Conservation (phyloP, 2,113 vertebrate species). For the Podocnemis expansa region DNA sequence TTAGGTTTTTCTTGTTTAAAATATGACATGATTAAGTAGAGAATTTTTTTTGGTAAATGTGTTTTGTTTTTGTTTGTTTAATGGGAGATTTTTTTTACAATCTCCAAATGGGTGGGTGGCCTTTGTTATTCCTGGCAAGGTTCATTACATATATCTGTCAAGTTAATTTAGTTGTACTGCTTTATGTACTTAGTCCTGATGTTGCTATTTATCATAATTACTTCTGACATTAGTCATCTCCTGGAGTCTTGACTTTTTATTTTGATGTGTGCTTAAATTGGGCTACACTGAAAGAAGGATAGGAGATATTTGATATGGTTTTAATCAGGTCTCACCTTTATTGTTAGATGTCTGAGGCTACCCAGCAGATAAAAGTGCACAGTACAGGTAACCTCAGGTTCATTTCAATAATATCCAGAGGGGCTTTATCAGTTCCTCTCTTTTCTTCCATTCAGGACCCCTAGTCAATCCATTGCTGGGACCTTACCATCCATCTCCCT, state of each 20-base stretch:
- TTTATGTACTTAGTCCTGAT: not conserved
- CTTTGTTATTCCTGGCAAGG: constrained; percentile 15
- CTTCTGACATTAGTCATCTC: constrained; percentile 2
- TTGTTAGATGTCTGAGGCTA: too few species aligned
- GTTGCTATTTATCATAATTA: not conserved
- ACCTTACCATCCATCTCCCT: too few species aligned
- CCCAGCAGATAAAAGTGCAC: too few species aligned
- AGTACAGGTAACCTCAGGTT: too few species aligned
- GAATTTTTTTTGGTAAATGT: not conserved
- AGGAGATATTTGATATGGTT: too few species aligned
- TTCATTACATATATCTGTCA: not conserved
- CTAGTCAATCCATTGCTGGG: too few species aligned
- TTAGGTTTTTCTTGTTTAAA: not conserved
- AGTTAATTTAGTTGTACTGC: not conserved
- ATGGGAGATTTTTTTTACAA: not conserved
- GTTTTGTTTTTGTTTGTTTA: not conserved
- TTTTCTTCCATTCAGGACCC: too few species aligned
- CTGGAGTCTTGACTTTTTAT: not conserved
- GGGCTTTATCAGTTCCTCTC: too few species aligned
- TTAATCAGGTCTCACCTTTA: too few species aligned
- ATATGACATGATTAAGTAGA: not conserved
- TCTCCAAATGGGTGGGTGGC: not conserved
- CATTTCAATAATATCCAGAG: too few species aligned
- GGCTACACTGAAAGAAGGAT: too few species aligned
- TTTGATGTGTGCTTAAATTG: too few species aligned